phyloP scores from a whole-genome alignment of 1,140 invertebrate genomes.

The Meloidogyne floridensis region DNA sequence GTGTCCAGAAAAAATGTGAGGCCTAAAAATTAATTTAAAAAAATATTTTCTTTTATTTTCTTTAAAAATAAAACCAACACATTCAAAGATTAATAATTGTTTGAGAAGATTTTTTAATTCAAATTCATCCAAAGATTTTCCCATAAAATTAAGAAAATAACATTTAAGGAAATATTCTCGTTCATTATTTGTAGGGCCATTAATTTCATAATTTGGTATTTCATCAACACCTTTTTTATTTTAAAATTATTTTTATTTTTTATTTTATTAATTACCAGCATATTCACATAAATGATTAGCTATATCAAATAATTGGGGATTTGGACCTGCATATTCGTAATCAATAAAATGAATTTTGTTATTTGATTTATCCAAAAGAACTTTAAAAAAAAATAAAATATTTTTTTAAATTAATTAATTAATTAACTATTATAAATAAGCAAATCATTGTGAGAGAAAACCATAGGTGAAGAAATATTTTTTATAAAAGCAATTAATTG shows the following conservation, averaged over 20 bases:
- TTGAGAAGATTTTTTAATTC: conserved; percentile 43
- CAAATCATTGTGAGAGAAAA: conserved; percentile 96
- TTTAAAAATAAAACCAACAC: conserved; percentile 27
- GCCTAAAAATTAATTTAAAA: conserved; percentile 64
- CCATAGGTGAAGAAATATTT: conserved; percentile 69
- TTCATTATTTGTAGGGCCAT: conserved; percentile 47
- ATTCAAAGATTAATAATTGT: conserved; percentile 52
- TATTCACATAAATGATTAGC: conserved; percentile 98
- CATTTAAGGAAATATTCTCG: conserved; percentile 47
- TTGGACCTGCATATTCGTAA: conserved; percentile 91
- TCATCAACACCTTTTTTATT: conserved; percentile 66
- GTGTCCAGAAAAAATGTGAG: conserved; percentile 85
- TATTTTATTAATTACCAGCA: conserved; percentile 73
- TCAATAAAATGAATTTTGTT: conserved; percentile 85
- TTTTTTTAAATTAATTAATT: not conserved
- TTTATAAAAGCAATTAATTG: conserved; percentile 18
- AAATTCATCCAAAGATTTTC: not conserved
- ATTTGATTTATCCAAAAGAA: conserved; percentile 38
- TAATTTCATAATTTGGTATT: conserved; percentile 55
- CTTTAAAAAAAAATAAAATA: conserved; percentile 16
- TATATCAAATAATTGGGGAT: conserved; percentile 94
- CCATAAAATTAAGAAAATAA: conserved; percentile 43
- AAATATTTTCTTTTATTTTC: too few species aligned
- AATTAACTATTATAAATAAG: conserved; percentile 81
- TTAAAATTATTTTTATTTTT: not conserved